Base-by-base conservation (phyloP, 2,113 vertebrate species). In the Cromileptes altivelis region DNA sequence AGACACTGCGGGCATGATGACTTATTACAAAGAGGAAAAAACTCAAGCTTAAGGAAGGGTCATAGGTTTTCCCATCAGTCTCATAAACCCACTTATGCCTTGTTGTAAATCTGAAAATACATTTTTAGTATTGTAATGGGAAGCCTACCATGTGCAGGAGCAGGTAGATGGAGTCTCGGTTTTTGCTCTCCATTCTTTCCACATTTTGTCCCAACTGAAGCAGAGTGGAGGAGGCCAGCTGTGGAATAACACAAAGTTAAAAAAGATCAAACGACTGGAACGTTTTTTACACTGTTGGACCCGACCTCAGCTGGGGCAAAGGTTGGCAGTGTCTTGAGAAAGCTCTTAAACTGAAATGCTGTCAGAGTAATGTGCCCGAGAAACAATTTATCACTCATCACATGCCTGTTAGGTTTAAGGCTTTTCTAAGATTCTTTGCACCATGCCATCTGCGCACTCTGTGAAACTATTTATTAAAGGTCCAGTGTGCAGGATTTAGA, bases 161-260 rank as follows among this genome's bases (percentile, higher is more conserved):
- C 64, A 99, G 92, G 85, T 95, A 97, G 85, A 99, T n/a, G 6
- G 98, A 97, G 71, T 98, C 98, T 70, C 97, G 84, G 93, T 99
- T 97, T 92, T 96, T 97, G 70, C 86, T 88, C 40, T 97, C 96
- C 13, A 87, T 25, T 82, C 88, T 95, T 70, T 98, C 97, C 17
- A 93, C 88, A 50, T 97, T 97, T 93, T 98, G 97, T 77, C 97
- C 97, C 78, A 98, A 93, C 79, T 97, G 97, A 76, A 98, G 94
- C 72, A 98, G 94, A 72, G 95, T 95, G 74, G 96, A 92, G 0
- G 98, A 99, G 25, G 97, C 97, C 92, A 98, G 77, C 98, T 99
- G 85, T 33, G 82, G 69, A 70, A 73, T 11, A 47, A 81, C 42
- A 55, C 12, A 58, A n/a, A 25, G 73, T 60, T 56, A 67, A 76